phyloP scores from a whole-genome alignment of 92 coral and sea anemone species.

The Ricordea florida region DNA sequence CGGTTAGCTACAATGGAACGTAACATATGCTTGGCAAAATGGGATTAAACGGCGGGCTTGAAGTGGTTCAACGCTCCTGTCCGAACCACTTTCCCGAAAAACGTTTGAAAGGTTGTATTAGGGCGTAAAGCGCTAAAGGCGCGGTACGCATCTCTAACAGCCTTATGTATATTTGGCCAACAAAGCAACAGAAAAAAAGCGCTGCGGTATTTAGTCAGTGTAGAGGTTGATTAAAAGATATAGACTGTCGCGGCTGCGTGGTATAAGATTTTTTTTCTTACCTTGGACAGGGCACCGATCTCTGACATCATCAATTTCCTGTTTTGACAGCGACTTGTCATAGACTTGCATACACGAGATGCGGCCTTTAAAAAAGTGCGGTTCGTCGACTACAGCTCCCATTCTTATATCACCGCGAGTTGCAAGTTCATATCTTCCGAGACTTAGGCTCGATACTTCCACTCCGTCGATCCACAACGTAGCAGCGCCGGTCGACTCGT shows the following conservation, averaged over 20 bases:
- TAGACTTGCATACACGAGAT: slow-evolving; percentile 26
- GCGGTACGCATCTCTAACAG: too few species aligned
- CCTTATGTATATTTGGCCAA: too few species aligned
- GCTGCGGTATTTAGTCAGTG: too few species aligned
- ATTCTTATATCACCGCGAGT: slow-evolving; percentile 17
- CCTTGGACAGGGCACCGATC: slow-evolving; percentile 31
- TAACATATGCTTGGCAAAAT: too few species aligned
- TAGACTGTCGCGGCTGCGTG: neutral
- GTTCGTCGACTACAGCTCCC: slow-evolving; percentile 5
- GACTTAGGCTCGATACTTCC: neutral
- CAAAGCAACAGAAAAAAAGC: too few species aligned
- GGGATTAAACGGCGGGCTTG: too few species aligned
- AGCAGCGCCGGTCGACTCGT: neutral
- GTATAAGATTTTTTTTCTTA: neutral
- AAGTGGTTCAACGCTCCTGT: too few species aligned
- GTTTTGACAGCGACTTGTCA: slow-evolving; percentile 17
- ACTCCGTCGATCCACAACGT: slow-evolving; percentile 26
- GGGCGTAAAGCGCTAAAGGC: too few species aligned
- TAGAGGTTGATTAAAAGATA: neutral
- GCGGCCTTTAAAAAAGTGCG: slow-evolving; percentile 11
- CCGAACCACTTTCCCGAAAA: too few species aligned
- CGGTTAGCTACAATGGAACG: too few species aligned
- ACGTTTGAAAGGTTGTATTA: too few species aligned
- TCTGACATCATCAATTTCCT: slow-evolving; percentile 16
- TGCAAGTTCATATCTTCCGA: slow-evolving; percentile 18